Evolutionary conservation across 2,797 vertebrate species (phyloP).

Genomic region (Staurois parvus): DNA sequence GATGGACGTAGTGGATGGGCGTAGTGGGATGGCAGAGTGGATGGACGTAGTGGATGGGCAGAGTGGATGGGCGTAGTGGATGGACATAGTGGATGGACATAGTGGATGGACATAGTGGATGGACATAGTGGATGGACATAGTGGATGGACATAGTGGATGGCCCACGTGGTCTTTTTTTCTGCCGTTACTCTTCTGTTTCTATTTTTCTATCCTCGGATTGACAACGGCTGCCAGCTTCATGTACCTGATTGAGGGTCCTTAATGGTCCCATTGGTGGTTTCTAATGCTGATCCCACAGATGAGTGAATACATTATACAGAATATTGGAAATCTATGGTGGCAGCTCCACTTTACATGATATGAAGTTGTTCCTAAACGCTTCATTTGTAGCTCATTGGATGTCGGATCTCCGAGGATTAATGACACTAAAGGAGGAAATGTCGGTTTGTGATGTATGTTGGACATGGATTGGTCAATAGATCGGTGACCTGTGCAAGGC

Average conservation of each 20-base stretch:
- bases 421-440: not conserved
- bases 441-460: not conserved
- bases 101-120: too few relatives aligned
- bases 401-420: not conserved
- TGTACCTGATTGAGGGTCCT: not conserved
- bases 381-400: not conserved
- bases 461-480: not conserved
- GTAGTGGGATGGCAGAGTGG: too few relatives aligned
- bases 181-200: too few relatives aligned
- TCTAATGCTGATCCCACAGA: not conserved
- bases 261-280: not conserved
- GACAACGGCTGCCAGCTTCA: too few relatives aligned
- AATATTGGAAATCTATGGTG: constrained; percentile 4
- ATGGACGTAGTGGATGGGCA: too few relatives aligned
- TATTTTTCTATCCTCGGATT: not conserved
- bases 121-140: too few relatives aligned
- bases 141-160: too few relatives aligned
- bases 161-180: too few relatives aligned
- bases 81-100: too few relatives aligned
- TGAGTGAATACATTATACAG: constrained; percentile 3
- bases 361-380: not conserved
- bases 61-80: too few relatives aligned
- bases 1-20: too few relatives aligned
- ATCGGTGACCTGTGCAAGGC: not conserved
- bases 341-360: not conserved